Evolutionary conservation across 2,113 vertebrate genomes (phyloP).

Genomic region (Alces alces): DNA sequence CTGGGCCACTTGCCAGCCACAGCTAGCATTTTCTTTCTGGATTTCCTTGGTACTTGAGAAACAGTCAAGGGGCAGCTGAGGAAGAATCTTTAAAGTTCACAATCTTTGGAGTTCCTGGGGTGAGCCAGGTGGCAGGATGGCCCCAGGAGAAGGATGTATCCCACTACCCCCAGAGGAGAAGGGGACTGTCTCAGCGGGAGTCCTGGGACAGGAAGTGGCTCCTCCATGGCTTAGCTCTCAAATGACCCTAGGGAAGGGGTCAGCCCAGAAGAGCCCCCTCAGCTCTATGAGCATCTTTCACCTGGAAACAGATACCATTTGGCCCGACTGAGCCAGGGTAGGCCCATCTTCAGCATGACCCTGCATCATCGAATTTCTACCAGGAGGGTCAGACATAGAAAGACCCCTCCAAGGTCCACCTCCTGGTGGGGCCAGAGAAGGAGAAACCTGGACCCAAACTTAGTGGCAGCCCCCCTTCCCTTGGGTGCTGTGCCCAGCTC

Average conservation of each 20-base stretch:
- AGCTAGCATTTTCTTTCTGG: conserved; percentile 1
- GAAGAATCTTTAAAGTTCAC: background rate
- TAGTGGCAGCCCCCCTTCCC: background rate
- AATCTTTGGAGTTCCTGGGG: background rate
- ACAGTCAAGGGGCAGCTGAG: background rate
- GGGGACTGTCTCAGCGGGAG: background rate
- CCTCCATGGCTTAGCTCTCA: background rate
- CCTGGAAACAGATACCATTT: background rate
- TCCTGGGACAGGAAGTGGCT: background rate
- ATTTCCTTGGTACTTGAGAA: background rate
- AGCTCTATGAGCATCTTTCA: background rate
- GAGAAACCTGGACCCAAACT: too few species aligned
- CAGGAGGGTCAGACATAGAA: background rate
- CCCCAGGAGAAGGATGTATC: background rate
- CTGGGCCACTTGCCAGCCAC: background rate
- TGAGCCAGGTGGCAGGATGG: background rate
- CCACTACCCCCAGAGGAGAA: background rate
- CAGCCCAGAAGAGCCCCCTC: background rate
- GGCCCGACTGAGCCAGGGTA: background rate
- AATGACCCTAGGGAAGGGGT: background rate
- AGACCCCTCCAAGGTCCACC: background rate
- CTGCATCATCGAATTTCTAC: background rate
- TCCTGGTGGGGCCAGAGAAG: background rate
- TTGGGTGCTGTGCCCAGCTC: background rate
- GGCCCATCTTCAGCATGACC: background rate